Evolutionary conservation across 1,140 invertebrate genomes (phyloP).

Genomic region (Arctopsyche grandis): DNA sequence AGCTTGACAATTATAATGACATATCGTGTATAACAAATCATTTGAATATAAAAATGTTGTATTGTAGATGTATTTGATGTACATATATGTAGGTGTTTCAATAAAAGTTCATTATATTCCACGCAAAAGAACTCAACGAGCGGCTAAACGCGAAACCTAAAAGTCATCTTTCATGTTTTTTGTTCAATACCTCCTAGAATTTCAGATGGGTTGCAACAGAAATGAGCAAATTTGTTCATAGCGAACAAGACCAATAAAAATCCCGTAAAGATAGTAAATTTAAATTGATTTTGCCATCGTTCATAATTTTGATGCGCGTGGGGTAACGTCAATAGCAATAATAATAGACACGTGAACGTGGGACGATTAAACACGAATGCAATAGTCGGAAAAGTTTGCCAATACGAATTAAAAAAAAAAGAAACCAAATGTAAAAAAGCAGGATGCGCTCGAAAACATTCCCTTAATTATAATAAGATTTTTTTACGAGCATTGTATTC

Average conservation of each 20-base stretch:
- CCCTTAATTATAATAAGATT: conserved; percentile 13
- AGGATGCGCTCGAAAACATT: conserved; percentile 10
- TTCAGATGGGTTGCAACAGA: neutral
- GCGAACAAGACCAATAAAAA: conserved; percentile 30
- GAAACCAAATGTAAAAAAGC: neutral
- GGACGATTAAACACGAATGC: conserved; percentile 13
- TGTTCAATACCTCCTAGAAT: no score
- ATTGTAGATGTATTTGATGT: no score
- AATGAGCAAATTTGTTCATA: neutral
- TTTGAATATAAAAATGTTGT: no score
- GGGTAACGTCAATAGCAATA: conserved; percentile 9
- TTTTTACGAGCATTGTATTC: conserved; percentile 34
- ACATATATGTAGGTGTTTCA: no score
- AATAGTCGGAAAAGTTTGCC: conserved; percentile 20
- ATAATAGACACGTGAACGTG: conserved; percentile 28
- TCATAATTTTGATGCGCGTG: conserved; percentile 25
- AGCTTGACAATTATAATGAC: no score
- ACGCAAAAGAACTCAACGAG: neutral
- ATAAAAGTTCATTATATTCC: no score
- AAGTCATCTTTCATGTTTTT: neutral
- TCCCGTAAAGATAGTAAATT: conserved; percentile 21
- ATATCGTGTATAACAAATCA: no score
- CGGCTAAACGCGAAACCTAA: neutral
- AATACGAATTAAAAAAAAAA: neutral
- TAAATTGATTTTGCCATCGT: conserved; percentile 35